Evolutionary conservation across 2,888 invertebrate species (phyloP), one percentile per base, ranked within the genome.

Genomic region (Campaea margaritaria): DNA sequence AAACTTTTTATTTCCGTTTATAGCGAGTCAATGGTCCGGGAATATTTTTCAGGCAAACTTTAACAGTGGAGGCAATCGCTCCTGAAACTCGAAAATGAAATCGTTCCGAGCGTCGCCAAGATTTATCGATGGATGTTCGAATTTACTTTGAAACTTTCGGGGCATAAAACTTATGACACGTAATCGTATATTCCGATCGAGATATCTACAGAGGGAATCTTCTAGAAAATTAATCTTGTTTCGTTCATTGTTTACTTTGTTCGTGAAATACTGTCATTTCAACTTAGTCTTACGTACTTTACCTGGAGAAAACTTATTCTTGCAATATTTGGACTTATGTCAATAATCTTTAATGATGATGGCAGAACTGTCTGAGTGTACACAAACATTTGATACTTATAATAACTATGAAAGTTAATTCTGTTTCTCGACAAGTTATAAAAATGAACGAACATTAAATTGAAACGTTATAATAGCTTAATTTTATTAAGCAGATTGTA

Each of bases 51-150:
- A 92, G 89, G 89, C 90, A 92, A 92, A 92, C 89, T 92, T 92
- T 91, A 91, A 92, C 92, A 91, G 89, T 90, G 85, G 90, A 88
- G 89, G 90, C 91, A 92, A 92, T 92, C 91, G 92, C 84, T 92
- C 89, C 91, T 90, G 92, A 91, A 91, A 91, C 91, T 90, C 92
- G 92, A 92, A 92, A 92, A 92, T 92, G 91, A 92, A 92, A 91
- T 91, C 91, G 91, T 90, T 87, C 86, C 81, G 84, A 90, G 89
- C 90, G 90, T 89, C 91, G 89, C 91, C 86, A 88, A 92, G 92
- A 92, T 91, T 92, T 92, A 92, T 92, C 88, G 92, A 90, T 91
- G 86, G 85, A 91, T 90, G 91, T 88, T 91, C 89, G 85, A 90
- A 91, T 91, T 91, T 91, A 89, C 91, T 91, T 91, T 86, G 85